Percentiles rank a stretch among this genome's conserved stretches.
These are phyloP conservation scores for Chloroceryle aenea DNA, from an alignment of 2,113 vertebrate species.

Conservation along the genomic window DNA sequence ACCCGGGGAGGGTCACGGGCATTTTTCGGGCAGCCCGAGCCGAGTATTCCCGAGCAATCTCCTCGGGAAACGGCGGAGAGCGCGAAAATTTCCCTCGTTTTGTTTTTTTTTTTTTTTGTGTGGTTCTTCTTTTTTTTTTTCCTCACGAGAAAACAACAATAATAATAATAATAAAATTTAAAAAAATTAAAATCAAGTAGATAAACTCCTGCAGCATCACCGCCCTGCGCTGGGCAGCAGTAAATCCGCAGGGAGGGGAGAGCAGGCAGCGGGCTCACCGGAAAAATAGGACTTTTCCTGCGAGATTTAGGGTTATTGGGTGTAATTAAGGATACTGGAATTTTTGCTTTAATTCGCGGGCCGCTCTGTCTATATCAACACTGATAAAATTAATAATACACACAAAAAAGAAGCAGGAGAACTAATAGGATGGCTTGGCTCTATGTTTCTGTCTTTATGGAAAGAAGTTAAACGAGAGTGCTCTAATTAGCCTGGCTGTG, in stretches of 20 bases:
- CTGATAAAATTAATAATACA: background rate
- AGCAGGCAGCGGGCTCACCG: background rate
- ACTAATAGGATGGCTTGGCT: background rate
- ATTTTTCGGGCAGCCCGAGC: background rate
- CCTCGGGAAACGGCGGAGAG: background rate
- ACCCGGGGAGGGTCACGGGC: background rate
- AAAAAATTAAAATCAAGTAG: background rate
- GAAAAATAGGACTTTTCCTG: background rate
- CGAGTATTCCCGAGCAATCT: background rate
- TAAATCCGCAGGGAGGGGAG: background rate
- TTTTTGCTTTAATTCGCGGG: background rate
- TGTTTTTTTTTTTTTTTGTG: too few relatives aligned
- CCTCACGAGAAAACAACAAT: fast-evolving
- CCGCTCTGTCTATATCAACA: fast-evolving
- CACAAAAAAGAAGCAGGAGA: fast-evolving
- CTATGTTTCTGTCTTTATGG: background rate
- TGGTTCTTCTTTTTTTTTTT: background rate
- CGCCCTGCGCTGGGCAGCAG: fast-evolving
- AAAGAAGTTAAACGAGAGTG: background rate
- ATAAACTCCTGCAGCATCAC: background rate
- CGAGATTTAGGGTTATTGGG: fast-evolving
- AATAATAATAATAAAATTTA: background rate
- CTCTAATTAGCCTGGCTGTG: background rate
- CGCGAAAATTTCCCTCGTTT: background rate
- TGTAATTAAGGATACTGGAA: background rate